phyloP scores from a whole-genome alignment of 2,797 vertebrate species.

The Helicolenus hilgendorfi region DNA sequence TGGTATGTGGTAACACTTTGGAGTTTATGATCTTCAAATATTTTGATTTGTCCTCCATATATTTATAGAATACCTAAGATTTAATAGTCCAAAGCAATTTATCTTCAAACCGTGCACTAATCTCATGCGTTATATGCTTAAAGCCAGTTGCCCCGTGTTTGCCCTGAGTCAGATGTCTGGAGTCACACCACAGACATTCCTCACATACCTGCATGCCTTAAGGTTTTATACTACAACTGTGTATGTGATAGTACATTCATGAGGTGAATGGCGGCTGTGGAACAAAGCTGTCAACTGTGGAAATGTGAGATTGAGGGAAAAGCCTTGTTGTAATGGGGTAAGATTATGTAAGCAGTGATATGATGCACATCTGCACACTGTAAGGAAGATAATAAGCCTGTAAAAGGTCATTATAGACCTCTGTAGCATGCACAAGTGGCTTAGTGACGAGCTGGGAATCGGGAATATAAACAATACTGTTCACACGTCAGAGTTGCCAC shows the following conservation, averaged over 20 bases:
- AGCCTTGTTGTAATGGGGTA: background rate
- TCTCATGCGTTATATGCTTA: background rate
- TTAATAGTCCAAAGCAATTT: background rate
- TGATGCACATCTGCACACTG: background rate
- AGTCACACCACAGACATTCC: constrained; percentile 66
- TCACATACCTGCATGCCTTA: constrained; percentile 33
- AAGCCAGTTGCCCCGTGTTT: background rate
- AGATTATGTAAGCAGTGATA: background rate
- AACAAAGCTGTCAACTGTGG: background rate
- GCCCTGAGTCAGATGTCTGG: constrained; percentile 58
- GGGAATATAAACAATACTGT: background rate
- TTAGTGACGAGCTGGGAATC: background rate
- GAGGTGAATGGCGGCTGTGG: background rate
- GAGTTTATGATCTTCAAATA: background rate
- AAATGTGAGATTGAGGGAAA: background rate
- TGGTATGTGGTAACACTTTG: background rate
- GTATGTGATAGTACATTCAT: background rate
- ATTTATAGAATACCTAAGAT: background rate
- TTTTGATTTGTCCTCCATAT: background rate
- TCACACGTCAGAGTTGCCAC: background rate
- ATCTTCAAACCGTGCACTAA: background rate
- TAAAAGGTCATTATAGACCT: background rate
- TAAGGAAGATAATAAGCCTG: background rate
- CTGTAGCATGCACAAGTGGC: background rate
- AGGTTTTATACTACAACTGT: background rate